Evolutionary conservation across 2,888 invertebrate species (phyloP).

Genomic region (Orchesella flavescens): DNA sequence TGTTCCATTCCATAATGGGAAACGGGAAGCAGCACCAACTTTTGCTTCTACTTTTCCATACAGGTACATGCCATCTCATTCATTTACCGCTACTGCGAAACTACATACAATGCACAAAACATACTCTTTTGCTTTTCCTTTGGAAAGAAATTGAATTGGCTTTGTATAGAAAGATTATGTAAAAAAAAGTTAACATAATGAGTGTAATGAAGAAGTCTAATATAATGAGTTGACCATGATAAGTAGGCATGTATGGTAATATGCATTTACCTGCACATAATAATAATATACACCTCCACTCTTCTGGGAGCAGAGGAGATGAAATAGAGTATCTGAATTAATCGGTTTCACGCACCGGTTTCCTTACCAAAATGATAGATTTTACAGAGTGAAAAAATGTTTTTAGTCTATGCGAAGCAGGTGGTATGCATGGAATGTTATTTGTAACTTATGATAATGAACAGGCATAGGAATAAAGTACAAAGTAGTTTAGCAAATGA

Average conservation of each 20-base stretch:
- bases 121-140: too few relatives aligned
- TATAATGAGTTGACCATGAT: too few relatives aligned
- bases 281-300: too few relatives aligned
- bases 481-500: too few relatives aligned
- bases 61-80: too few relatives aligned
- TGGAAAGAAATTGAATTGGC: background rate
- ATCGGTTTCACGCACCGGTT: constrained; percentile 30
- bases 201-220: too few relatives aligned
- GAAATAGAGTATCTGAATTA: constrained; percentile 16
- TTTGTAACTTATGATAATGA: background rate
- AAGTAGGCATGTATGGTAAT: too few relatives aligned
- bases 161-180: background rate
- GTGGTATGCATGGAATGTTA: background rate
- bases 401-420: background rate
- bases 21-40: too few relatives aligned
- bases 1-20: background rate
- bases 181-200: background rate
- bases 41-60: too few relatives aligned
- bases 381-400: background rate
- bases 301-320: background rate
- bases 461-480: too few relatives aligned
- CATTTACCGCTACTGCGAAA: too few relatives aligned
- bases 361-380: background rate
- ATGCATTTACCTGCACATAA: background rate
- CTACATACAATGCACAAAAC: too few relatives aligned